Conservation (phyloP, 2,888 invertebrate genomes). For the Heliconius aoede region DNA sequence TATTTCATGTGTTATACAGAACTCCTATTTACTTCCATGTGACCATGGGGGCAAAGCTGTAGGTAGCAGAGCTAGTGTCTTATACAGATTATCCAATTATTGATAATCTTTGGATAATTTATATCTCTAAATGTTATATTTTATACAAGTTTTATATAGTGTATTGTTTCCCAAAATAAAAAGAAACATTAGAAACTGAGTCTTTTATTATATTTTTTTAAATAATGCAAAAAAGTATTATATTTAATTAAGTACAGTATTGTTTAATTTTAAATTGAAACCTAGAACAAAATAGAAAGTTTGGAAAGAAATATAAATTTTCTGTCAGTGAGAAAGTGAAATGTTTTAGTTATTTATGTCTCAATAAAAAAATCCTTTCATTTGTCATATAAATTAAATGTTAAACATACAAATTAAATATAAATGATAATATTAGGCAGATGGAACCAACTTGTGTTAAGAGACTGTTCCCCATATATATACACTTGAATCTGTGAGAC, state of each 20-base stretch:
- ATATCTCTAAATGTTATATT: background rate
- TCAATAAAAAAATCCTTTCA: too few species aligned
- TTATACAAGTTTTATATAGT: background rate
- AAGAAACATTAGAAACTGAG: background rate
- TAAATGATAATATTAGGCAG: too few species aligned
- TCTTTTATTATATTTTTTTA: too few species aligned
- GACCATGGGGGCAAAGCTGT: background rate
- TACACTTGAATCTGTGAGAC: too few species aligned
- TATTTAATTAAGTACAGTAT: background rate
- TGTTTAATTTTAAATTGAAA: background rate
- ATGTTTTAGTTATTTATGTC: background rate
- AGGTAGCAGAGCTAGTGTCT: background rate
- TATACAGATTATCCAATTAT: background rate
- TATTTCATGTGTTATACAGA: background rate
- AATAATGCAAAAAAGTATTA: background rate
- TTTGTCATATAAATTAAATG: too few species aligned
- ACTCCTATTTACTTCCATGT: background rate
- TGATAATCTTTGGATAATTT: background rate
- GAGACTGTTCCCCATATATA: background rate
- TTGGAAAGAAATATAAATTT: background rate
- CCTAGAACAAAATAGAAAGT: background rate
- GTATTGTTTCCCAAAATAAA: background rate
- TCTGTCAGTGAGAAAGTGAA: background rate
- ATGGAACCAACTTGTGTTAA: background rate
- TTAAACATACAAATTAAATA: too few species aligned